Evolutionary conservation across 2,888 invertebrate species (phyloP), one percentile per base, ranked within the genome.

Genomic region (Caenorhabditis angaria): DNA sequence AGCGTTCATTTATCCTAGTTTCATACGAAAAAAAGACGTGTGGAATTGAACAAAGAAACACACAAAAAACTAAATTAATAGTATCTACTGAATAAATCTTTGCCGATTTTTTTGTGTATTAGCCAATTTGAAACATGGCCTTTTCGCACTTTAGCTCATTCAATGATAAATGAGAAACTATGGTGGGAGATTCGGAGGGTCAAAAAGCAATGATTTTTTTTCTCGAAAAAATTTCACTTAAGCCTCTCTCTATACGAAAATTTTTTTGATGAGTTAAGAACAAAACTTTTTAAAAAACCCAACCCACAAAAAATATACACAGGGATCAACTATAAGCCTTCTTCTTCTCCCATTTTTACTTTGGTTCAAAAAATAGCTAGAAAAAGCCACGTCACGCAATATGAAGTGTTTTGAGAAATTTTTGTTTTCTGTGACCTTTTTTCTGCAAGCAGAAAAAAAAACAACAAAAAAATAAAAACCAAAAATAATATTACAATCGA

Each of bases 1-100:
- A 41, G 41, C 41, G 41, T 41, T 41, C 41, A 41, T 41, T 41
- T 41, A 41, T 41, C n/a, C 41, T 41, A 41, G 41, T 41, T 41
- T 14, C 41, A 41, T 41, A n/a, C n/a, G n/a, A n/a, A n/a, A n/a
- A 41, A 41, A 32, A 41, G 41, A 41, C 41, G 41, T 41, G 41
- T 41, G 41, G n/a, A n/a, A n/a, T n/a, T n/a, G n/a, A 14, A 41
- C 41, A 41, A 41, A 41, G 41, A 41, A 41, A 12, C 18, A 41
- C 41, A 41, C 5, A 41, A 41, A 14, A 41, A 41, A 41, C 41
- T 41, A 41, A 41, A 41, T 41, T 41, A 41, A 41, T 41, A 41
- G 41, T 41, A 41, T 18, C 41, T 41, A 41, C 41, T 41, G 41
- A 41, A 41, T 41, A 41, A 41, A 41, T 41, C 41, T 41, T n/a